A percentile compares a stretch with the other conserved stretches of the same genome.
phyloP scores from a whole-genome alignment of 35 echinoderm and acorn worm species.

The Diadema setosum region DNA sequence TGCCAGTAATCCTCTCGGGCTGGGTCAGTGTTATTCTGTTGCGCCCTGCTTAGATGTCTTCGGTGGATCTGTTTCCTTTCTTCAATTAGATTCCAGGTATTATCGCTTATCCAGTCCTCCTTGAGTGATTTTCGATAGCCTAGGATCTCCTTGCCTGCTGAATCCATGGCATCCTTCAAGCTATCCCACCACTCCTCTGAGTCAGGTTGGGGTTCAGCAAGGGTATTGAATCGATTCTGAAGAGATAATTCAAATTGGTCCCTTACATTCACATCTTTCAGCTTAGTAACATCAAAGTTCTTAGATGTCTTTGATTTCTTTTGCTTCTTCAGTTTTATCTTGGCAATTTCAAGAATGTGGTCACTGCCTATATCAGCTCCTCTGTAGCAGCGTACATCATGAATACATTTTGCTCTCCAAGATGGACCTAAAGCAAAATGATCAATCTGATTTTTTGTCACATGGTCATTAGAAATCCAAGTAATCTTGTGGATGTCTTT shows the following conservation, averaged over 20 bases:
- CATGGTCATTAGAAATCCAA: constrained; percentile 4
- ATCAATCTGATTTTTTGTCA: constrained; percentile 12
- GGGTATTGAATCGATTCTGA: neutral
- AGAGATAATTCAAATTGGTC: neutral
- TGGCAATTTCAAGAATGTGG: neutral
- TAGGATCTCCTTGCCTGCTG: no score
- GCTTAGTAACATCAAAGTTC: neutral
- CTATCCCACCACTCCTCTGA: neutral
- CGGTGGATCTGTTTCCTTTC: no score
- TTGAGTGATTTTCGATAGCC: no score
- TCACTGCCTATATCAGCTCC: constrained; percentile 15
- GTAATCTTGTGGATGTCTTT: constrained; percentile 31
- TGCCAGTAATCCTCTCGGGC: no score
- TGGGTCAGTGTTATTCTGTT: no score
- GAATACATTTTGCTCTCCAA: neutral
- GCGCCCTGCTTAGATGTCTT: no score
- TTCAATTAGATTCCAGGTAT: no score
- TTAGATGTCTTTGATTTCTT: neutral
- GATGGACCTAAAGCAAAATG: neutral
- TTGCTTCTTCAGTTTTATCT: neutral
- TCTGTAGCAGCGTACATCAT: neutral
- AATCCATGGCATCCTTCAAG: no score
- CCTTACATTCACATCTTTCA: neutral
- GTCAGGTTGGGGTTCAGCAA: no score
- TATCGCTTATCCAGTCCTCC: no score